These are phyloP conservation scores for Ictalurus furcatus DNA, from an alignment of 2,113 vertebrate species.

Conservation along the genomic window DNA sequence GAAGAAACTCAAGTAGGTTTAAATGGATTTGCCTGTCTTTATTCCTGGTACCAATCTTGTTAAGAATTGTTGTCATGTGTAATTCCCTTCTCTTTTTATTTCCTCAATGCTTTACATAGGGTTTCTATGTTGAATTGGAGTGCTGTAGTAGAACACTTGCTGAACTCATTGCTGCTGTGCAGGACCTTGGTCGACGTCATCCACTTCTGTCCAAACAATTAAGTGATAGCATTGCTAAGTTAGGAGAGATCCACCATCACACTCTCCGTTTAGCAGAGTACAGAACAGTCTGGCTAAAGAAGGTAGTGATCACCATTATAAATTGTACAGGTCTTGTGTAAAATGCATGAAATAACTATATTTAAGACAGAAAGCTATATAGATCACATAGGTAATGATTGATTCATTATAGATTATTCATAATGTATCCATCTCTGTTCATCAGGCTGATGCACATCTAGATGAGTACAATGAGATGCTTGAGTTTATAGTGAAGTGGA, in stretches of 20 bases:
- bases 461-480: constrained; percentile 90
- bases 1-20: constrained; percentile 83
- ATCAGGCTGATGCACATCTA: constrained; percentile 84
- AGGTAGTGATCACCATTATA: constrained; percentile 78
- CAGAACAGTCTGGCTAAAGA: constrained; percentile 79
- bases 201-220: constrained; percentile 82
- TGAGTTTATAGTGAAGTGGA: constrained; percentile 85
- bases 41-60: neutral
- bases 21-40: neutral
- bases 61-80: constrained; percentile 1
- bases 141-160: constrained; percentile 79
- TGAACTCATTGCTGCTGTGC: constrained; percentile 83
- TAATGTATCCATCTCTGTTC: constrained; percentile 48
- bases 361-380: neutral
- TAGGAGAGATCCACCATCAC: constrained; percentile 83
- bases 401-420: neutral
- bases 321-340: neutral
- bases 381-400: neutral
- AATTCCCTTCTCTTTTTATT: neutral
- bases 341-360: neutral
- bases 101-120: constrained; percentile 62
- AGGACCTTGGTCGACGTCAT: constrained; percentile 88
- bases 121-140: constrained; percentile 84
- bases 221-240: constrained; percentile 79
- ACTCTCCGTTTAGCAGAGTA: constrained; percentile 81